Evolutionary conservation across 2,888 invertebrate genomes (phyloP), one percentile per base, ranked within the genome.

Genomic region (Mimumesa dahlbomi): DNA sequence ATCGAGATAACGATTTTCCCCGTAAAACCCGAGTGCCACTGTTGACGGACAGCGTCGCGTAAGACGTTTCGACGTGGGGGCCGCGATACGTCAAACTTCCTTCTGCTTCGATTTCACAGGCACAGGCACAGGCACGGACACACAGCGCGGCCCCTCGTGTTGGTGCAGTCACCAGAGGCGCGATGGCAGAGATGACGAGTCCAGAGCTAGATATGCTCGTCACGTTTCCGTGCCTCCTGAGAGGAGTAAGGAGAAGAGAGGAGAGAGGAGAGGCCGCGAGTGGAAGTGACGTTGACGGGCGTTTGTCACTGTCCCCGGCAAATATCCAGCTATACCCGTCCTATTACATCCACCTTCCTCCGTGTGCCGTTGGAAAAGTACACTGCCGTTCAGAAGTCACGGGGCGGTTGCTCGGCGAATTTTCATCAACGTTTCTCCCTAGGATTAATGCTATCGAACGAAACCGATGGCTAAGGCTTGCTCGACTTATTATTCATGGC

Each of bases 221-320:
- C 88, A 88, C 88, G 88, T 87, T 79, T 83, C 83, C 72, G 77
- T 81, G 82, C 77, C 80, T 86, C 80, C 83, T 82, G 81, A 77
- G 81, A 82, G 81, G 70, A 74, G 64, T 77, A 63, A 59, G 67
- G 69, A 63, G 40, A 34, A 46, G 53, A 46, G 58, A 70, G 59
- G 42, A 42, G 48, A 40, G 56, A 46, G 25, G 56, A 48, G 43
- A 80, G 81, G 78, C 77, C 82, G 78, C 82, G 83, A 84, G 81
- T 86, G 85, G 84, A 85, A 83, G 75, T 87, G 86, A 88, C 86
- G 84, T 87, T 88, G 87, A 88, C 87, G 86, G 85, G 85, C 84
- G 88, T 88, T 87, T 88, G 88, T 88, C 87, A 89, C 87, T 87
- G 88, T 87, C 87, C 86, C 82, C 84, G 81, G 84, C 86, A 87